Base-by-base conservation (phyloP, 2,888 invertebrate species). In the Noctuana brunneofusca region DNA sequence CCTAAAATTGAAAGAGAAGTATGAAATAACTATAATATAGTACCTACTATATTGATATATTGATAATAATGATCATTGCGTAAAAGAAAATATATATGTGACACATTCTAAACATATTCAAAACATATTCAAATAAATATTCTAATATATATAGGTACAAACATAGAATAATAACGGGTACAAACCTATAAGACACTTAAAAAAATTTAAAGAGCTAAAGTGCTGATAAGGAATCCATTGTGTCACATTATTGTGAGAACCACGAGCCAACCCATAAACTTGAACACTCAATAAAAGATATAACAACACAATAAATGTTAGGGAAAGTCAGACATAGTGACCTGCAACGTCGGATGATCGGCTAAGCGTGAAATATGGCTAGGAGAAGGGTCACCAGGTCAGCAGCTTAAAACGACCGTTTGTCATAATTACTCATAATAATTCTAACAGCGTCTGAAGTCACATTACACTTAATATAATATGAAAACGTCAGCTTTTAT, bases 321-420 rank as follows among this genome's bases (percentile, higher is more conserved):
- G 43, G 43, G 43, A 43, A 43, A 43, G 43, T 43, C 11, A 11
- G 11, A 18, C 18, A n/a, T n/a, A 11, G 18, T 43, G 18, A 43
- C 18, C 18, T 18, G 18, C 43, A 8, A 5, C 27, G 43, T 41
- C 16, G 16, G 16, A 18, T 18, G 43, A 43, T 43, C 16, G 43
- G 43, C 43, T 43, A 18, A 43, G 43, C 43, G 18, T 43, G 43
- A 43, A 43, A 43, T 43, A 43, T 43, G 16, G 43, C 43, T 18
- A 43, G 3, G 18, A 18, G 18, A 43, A 43, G 43, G 43, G 43
- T 43, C 43, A 43, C 18, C 18, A 11, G 43, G 43, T 43, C 43
- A 43, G 9, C 11, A 43, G 18, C 43, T 43, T 43, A 11, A 18
- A 18, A 43, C 43, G 18, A 43, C 11, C 43, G 18, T 11, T 43